Evolutionary conservation across 2,113 vertebrate species (phyloP).

Genomic region (Garra rufa): DNA sequence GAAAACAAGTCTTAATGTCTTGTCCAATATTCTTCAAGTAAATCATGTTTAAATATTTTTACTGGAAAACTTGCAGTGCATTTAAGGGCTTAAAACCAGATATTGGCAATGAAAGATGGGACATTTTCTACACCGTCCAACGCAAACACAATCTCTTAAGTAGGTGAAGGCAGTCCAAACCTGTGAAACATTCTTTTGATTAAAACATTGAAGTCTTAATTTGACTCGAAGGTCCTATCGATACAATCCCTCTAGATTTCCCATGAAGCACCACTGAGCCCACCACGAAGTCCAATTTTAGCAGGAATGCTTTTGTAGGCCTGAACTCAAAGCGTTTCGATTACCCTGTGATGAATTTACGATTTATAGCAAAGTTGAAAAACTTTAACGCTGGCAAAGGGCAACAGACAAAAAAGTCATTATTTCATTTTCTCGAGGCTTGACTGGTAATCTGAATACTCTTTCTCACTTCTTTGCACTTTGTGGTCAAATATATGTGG

Average conservation of each 20-base stretch:
- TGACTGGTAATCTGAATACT: conserved; percentile 47
- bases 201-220: conserved; percentile 22
- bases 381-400: conserved; percentile 34
- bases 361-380: conserved; percentile 36
- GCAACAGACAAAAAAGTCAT: conserved; percentile 48
- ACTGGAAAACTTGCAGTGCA: background rate
- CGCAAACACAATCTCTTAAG: conserved; percentile 8
- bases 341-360: conserved; percentile 41
- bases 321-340: conserved; percentile 32
- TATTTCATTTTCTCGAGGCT: conserved; percentile 60
- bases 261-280: conserved; percentile 7
- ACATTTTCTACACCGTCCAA: background rate
- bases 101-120: background rate
- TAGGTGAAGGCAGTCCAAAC: background rate
- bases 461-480: conserved; percentile 49
- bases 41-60: background rate
- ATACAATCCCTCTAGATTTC: conserved; percentile 12
- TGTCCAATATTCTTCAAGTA: conserved; percentile 11
- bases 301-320: conserved; percentile 45
- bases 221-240: conserved; percentile 1
- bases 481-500: conserved; percentile 37
- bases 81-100: background rate
- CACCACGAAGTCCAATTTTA: conserved; percentile 42
- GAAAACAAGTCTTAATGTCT: background rate
- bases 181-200: conserved; percentile 29